These are phyloP conservation scores for Aselliscus stoliczkanus DNA, from an alignment of 2,797 vertebrate species.

Conservation along the genomic window DNA sequence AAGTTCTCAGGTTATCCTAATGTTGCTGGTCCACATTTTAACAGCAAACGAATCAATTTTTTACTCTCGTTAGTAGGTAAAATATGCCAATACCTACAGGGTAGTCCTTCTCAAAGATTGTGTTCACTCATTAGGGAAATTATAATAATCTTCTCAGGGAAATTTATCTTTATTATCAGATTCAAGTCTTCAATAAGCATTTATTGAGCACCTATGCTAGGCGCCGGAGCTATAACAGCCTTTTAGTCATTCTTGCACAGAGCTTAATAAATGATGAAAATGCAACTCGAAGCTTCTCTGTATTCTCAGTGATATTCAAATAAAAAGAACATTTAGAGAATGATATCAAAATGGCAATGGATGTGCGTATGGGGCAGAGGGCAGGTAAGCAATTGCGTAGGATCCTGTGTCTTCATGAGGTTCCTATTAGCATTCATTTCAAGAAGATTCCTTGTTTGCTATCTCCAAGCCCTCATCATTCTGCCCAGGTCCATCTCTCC, in stretches of 20 bases:
- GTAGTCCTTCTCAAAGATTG: not conserved
- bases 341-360: not conserved
- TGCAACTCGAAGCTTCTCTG: not conserved
- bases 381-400: not conserved
- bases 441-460: not conserved
- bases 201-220: not conserved
- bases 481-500: not conserved
- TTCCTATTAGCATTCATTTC: not conserved
- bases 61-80: not conserved
- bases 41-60: not conserved
- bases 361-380: not conserved
- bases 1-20: not conserved
- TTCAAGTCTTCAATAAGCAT: not conserved
- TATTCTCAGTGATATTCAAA: not conserved
- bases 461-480: not conserved
- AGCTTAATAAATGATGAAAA: not conserved
- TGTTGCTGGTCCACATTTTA: not conserved
- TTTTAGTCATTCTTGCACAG: not conserved
- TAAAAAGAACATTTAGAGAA: not conserved
- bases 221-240: not conserved
- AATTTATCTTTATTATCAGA: not conserved
- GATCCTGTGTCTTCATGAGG: not conserved
- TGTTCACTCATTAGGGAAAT: not conserved
- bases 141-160: not conserved
- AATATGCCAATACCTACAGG: not conserved